Percentiles rank a stretch among this genome's conserved stretches.
phyloP scores from a whole-genome alignment of 1,140 invertebrate species.

The Scaptomyza graminum region DNA sequence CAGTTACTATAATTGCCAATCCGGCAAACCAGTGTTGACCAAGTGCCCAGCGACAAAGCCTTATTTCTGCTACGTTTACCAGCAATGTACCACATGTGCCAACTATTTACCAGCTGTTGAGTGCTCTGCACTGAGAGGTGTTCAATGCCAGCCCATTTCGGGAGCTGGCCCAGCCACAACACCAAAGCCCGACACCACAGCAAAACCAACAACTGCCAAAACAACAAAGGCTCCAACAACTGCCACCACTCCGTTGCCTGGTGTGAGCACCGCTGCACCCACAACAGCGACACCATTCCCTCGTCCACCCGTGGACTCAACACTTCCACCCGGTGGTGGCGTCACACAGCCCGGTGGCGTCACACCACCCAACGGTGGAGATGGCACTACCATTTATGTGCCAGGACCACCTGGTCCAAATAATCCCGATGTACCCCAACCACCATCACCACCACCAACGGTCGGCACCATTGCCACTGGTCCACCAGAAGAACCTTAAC shows the following conservation, averaged over 20 bases:
- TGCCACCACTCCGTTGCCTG: neutral
- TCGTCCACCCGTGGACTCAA: neutral
- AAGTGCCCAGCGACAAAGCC: neutral
- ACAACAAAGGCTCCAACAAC: neutral
- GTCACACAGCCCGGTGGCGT: too few species aligned
- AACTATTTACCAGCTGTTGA: conserved; percentile 41
- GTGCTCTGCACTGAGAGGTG: conserved; percentile 13
- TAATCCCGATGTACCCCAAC: conserved; percentile 42
- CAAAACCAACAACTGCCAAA: neutral
- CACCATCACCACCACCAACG: conserved; percentile 57
- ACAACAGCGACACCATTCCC: neutral
- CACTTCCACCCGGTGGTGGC: neutral
- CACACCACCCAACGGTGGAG: neutral
- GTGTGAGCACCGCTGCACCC: neutral
- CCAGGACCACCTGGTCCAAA: conserved; percentile 59
- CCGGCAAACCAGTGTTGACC: neutral
- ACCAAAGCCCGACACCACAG: neutral
- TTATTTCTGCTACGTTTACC: conserved; percentile 48
- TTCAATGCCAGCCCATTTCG: conserved; percentile 21
- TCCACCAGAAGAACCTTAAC: conserved; percentile 33
- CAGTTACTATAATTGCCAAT: conserved; percentile 35
- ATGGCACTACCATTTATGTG: conserved; percentile 34
- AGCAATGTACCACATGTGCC: conserved; percentile 36
- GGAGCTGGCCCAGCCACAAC: neutral
- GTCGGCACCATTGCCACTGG: conserved; percentile 17